Evolutionary conservation across 2,888 invertebrate species (phyloP).

Genomic region (Anthophora plumipes): DNA sequence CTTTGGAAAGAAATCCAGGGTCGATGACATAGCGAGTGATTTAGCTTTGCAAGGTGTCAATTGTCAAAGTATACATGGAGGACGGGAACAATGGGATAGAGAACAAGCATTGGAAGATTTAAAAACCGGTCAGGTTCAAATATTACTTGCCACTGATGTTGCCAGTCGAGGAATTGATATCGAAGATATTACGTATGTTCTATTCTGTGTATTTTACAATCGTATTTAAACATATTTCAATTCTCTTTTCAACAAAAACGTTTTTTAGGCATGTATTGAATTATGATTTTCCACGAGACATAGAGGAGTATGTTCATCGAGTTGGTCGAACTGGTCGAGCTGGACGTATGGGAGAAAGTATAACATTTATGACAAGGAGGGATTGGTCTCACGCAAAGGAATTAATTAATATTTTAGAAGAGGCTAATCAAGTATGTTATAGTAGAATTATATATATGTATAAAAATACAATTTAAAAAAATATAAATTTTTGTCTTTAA

Average conservation of each 20-base stretch:
- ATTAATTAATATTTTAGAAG: constrained; percentile 93
- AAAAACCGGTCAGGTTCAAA: constrained; percentile 90
- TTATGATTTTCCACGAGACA: constrained; percentile 96
- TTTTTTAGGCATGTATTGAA: constrained; percentile 92
- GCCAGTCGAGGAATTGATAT: constrained; percentile 98
- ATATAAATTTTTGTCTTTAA: constrained; percentile 21
- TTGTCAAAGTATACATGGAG: constrained; percentile 95
- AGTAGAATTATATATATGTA: not conserved
- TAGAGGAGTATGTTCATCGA: constrained; percentile 98
- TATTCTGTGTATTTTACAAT: not conserved
- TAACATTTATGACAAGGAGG: constrained; percentile 91
- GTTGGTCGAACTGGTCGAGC: constrained; percentile 98
- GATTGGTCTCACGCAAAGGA: constrained; percentile 94
- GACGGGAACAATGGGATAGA: constrained; percentile 92
- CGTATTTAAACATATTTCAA: not conserved
- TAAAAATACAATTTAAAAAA: constrained; percentile 3
- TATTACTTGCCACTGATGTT: constrained; percentile 97
- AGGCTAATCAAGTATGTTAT: constrained; percentile 89
- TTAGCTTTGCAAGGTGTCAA: constrained; percentile 89
- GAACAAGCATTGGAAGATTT: constrained; percentile 94
- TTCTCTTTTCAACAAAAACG: not conserved
- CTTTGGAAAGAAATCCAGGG: constrained; percentile 93
- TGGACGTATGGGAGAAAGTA: constrained; percentile 92
- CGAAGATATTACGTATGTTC: constrained; percentile 90
- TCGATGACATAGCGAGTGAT: constrained; percentile 93